A percentile compares a stretch with the other conserved stretches of the same genome.
Conservation (phyloP, 1,140 invertebrate species). For the Leptoteleia sp. region DNA sequence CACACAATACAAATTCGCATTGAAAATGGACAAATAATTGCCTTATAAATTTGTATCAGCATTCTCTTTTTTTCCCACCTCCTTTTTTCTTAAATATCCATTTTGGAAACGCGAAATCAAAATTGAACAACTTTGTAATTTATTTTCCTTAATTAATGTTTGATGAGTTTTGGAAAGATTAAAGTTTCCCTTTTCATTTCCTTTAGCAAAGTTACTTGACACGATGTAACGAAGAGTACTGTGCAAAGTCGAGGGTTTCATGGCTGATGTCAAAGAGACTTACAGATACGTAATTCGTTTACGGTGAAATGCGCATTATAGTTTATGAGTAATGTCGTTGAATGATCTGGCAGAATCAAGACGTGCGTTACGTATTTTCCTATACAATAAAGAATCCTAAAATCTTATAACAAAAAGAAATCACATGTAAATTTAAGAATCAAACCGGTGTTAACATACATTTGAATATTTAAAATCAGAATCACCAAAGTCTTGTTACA, state of each 20-base stretch:
- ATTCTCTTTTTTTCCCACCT: too few relatives aligned
- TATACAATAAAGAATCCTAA: too few relatives aligned
- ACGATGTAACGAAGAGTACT: constrained; percentile 1
- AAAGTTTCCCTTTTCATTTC: constrained; percentile 1
- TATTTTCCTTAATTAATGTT: constrained; percentile 11
- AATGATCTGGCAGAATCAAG: constrained; percentile 48
- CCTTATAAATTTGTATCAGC: too few relatives aligned
- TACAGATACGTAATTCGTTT: constrained; percentile 5
- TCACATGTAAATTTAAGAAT: too few relatives aligned
- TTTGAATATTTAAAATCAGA: too few relatives aligned
- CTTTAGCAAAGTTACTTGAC: not conserved
- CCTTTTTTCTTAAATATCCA: not conserved
- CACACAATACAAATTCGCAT: not conserved
- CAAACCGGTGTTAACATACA: too few relatives aligned
- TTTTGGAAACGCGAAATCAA: not conserved
- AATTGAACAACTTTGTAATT: constrained; percentile 1
- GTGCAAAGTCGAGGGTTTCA: not conserved
- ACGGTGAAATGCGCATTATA: constrained; percentile 18
- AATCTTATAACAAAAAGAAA: too few relatives aligned
- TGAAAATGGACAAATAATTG: not conserved
- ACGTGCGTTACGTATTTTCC: constrained; percentile 28
- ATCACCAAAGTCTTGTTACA: too few relatives aligned
- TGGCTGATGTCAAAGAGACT: constrained; percentile 4
- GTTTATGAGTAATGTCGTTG: constrained; percentile 41
- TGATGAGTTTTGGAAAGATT: not conserved